These are phyloP conservation scores for Ploceus nigricollis DNA, from an alignment of 2,113 vertebrate species.

Conservation along the genomic window DNA sequence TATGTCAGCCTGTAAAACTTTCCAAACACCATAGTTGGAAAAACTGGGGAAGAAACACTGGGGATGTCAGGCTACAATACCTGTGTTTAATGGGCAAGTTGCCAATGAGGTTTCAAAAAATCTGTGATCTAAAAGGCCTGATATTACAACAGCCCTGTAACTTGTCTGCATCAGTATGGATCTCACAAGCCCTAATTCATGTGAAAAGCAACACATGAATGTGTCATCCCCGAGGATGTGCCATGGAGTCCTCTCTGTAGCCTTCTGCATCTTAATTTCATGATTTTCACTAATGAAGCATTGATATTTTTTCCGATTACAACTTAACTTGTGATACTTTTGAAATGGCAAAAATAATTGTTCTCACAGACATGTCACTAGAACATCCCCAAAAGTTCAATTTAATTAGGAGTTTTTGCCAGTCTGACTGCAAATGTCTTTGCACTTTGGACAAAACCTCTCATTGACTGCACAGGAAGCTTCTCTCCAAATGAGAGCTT, in stretches of 20 bases:
- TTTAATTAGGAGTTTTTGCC: slow-evolving; percentile 27
- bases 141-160: slow-evolving; percentile 1
- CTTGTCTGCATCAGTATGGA: slow-evolving; percentile 27
- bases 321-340: slow-evolving; percentile 60
- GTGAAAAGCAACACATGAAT: slow-evolving; percentile 24
- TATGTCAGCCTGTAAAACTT: slow-evolving; percentile 62
- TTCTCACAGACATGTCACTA: slow-evolving; percentile 40
- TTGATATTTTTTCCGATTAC: slow-evolving; percentile 48
- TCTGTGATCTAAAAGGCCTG: not conserved
- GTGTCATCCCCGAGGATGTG: not conserved
- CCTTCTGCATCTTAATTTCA: slow-evolving; percentile 62
- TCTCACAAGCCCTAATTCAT: not conserved
- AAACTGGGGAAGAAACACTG: slow-evolving; percentile 35
- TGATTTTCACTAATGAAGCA: slow-evolving; percentile 68
- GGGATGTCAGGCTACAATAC: slow-evolving; percentile 1
- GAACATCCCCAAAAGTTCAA: slow-evolving; percentile 33
- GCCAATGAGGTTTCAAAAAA: slow-evolving; percentile 13
- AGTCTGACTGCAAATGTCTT: slow-evolving; percentile 23
- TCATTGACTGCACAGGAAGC: slow-evolving; percentile 14
- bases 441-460: slow-evolving; percentile 44
- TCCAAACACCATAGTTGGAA: not conserved
- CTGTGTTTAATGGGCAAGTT: slow-evolving; percentile 41
- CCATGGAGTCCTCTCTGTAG: not conserved
- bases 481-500: not conserved
- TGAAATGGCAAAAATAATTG: slow-evolving; percentile 73